Conservation (phyloP, 2,888 invertebrate genomes). For the Cantharis flavilabris region DNA sequence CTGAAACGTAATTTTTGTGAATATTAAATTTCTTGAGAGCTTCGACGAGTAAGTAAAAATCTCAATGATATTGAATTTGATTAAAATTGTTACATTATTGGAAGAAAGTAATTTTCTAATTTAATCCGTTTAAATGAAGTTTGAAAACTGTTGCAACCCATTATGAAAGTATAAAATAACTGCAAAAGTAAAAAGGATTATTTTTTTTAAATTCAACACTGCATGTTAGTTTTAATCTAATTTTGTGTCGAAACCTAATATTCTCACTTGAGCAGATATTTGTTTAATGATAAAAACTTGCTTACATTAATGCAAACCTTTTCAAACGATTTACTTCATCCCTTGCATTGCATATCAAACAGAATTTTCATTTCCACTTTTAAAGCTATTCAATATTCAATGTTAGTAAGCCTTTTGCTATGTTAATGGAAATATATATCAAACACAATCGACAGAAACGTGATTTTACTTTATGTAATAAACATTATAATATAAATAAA, state of each 20-base stretch:
- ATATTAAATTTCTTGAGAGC: not conserved
- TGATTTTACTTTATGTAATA: not conserved
- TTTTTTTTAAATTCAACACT: not conserved
- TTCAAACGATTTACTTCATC: constrained; percentile 2
- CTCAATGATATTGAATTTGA: not conserved
- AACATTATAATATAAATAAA: not conserved
- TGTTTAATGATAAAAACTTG: not conserved
- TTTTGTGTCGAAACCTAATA: not conserved
- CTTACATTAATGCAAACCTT: constrained; percentile 1
- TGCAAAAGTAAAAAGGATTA: not conserved
- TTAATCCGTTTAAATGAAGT: not conserved
- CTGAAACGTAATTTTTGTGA: not conserved
- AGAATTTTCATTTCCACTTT: constrained; percentile 8
- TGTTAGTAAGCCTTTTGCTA: constrained; percentile 1
- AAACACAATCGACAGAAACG: not conserved
- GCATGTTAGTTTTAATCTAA: not conserved
- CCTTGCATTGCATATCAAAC: constrained; percentile 1
- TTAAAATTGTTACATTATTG: not conserved
- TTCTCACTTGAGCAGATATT: not conserved
- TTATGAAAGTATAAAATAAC: no score
- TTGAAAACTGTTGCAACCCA: not conserved
- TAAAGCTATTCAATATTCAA: constrained; percentile 18
- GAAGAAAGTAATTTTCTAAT: not conserved
- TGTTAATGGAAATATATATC: constrained; percentile 10
- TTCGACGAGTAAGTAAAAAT: not conserved